Percentiles rank a stretch among this genome's conserved stretches.
phyloP scores from a whole-genome alignment of 2,797 vertebrate species.

The Capromys pilorides region DNA sequence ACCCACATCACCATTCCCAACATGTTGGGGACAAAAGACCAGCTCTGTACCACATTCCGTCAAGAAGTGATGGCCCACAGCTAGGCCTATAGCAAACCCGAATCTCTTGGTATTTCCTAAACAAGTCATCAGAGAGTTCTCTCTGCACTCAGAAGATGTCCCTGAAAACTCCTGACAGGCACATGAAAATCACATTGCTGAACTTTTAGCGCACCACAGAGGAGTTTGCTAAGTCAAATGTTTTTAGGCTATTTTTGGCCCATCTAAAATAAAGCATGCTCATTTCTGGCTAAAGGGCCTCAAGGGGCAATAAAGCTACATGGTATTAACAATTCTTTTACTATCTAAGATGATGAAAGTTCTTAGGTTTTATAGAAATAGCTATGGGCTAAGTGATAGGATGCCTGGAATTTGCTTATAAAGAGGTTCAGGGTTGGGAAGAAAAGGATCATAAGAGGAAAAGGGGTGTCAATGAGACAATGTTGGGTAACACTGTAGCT shows the following conservation, averaged over 20 bases:
- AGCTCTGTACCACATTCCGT: neutral
- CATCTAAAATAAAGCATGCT: neutral
- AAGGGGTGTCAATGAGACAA: no score
- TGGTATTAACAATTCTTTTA: neutral
- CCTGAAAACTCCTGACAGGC: neutral
- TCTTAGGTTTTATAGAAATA: conserved; percentile 5
- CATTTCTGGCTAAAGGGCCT: conserved; percentile 5
- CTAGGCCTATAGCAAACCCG: neutral
- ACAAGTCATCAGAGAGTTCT: neutral
- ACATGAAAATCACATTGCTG: conserved; percentile 47
- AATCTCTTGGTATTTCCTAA: neutral
- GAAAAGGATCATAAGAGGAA: neutral
- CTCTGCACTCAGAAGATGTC: neutral
- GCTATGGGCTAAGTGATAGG: neutral
- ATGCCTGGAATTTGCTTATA: conserved; percentile 1
- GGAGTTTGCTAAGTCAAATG: neutral
- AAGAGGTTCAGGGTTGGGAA: neutral
- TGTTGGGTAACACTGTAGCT: neutral
- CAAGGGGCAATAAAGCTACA: neutral
- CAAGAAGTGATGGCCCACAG: neutral
- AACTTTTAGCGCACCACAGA: neutral
- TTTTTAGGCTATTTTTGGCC: conserved; percentile 28
- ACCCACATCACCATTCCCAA: neutral
- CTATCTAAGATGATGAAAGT: conserved; percentile 34
- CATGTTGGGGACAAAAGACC: neutral